phyloP scores from a whole-genome alignment of 2,797 vertebrate genomes.

The Notolepis coatsorum region DNA sequence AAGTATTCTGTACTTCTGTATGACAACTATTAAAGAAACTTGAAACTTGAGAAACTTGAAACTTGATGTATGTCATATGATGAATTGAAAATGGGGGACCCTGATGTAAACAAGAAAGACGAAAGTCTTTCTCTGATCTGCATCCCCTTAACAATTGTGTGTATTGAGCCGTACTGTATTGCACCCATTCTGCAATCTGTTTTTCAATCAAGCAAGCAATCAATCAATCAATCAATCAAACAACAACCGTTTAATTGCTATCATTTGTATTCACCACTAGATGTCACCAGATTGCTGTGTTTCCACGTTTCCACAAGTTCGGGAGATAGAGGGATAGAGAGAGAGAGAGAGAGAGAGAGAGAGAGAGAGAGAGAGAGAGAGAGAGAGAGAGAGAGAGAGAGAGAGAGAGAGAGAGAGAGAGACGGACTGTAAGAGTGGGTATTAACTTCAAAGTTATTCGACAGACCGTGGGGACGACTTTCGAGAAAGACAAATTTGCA shows the following conservation, averaged over 20 bases:
- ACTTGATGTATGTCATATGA: too few relatives aligned
- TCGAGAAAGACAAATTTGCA: constrained; percentile 32
- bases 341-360: constrained; percentile 14
- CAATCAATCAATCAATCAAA: background rate
- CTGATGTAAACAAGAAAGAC: too few relatives aligned
- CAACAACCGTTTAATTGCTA: background rate
- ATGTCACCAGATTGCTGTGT: constrained; percentile 44
- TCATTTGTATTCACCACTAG: constrained; percentile 41
- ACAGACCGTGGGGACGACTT: constrained; percentile 44
- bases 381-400: constrained; percentile 5
- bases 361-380: constrained; percentile 28
- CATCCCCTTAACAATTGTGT: too few relatives aligned
- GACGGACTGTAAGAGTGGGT: constrained; percentile 17
- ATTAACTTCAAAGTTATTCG: constrained; percentile 68
- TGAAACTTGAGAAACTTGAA: too few relatives aligned
- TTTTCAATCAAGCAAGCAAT: too few relatives aligned
- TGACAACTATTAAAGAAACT: too few relatives aligned
- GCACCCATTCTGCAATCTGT: too few relatives aligned
- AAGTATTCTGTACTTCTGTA: too few relatives aligned
- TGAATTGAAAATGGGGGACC: too few relatives aligned
- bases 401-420: constrained; percentile 28
- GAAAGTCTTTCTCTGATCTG: too few relatives aligned
- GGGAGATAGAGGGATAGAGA: constrained; percentile 6
- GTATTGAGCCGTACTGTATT: too few relatives aligned
- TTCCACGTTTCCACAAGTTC: background rate